Evolutionary conservation across 2,113 vertebrate species (phyloP).

Genomic region (Pedionomus torquatus): DNA sequence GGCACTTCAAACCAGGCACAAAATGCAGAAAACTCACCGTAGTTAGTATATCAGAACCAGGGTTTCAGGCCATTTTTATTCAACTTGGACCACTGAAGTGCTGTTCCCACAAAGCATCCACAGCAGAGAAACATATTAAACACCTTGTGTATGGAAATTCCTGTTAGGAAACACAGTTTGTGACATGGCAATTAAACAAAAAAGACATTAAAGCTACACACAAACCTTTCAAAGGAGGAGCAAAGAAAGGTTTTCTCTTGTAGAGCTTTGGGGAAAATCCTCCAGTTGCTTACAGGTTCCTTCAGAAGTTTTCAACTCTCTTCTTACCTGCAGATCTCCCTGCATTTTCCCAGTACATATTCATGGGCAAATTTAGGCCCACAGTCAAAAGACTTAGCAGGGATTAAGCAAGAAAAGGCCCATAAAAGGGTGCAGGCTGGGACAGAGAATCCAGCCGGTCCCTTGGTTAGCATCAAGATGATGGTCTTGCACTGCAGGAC

Average conservation of each 20-base stretch:
- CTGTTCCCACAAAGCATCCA: not conserved
- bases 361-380: not conserved
- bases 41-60: not conserved
- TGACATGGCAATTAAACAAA: not conserved
- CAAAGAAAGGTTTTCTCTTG: not conserved
- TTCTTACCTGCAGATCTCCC: not conserved
- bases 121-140: not conserved
- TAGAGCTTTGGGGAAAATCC: not conserved
- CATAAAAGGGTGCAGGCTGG: not conserved
- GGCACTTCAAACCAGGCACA: not conserved
- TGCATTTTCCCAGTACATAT: not conserved
- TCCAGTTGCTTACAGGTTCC: not conserved
- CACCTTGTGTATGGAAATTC: not conserved
- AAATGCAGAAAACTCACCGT: conserved; percentile 1
- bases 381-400: not conserved
- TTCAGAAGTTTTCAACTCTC: not conserved
- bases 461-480: not conserved
- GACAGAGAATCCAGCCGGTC: not conserved
- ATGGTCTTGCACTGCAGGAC: rapidly evolving
- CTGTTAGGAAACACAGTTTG: not conserved
- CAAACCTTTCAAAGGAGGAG: not conserved
- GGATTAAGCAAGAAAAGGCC: not conserved
- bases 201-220: not conserved
- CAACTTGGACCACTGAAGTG: not conserved
- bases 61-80: not conserved